Percentiles rank a stretch among this genome's conserved stretches.
Evolutionary conservation across 2,113 vertebrate species (phyloP).

Genomic region (Leucoraja erinaceus): DNA sequence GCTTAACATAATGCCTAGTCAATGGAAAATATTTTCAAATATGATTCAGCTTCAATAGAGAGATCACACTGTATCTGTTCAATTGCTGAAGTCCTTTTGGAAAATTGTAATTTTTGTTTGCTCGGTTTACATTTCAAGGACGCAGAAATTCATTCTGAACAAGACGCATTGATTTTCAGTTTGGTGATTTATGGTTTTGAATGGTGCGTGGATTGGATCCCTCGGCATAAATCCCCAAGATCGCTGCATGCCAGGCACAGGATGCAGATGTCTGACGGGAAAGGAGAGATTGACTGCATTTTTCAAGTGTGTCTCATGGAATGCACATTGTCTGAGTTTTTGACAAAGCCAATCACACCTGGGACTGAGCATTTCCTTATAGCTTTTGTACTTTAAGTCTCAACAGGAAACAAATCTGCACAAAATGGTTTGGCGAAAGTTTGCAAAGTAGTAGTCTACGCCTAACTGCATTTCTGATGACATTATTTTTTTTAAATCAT

Average conservation of each 20-base stretch:
- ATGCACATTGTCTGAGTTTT: neutral
- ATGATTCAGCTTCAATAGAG: constrained; percentile 42
- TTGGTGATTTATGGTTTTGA: constrained; percentile 62
- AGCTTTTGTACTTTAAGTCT: too few species aligned
- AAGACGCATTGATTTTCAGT: constrained; percentile 61
- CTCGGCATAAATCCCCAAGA: neutral
- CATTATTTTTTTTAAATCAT: too few species aligned
- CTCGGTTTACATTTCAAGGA: constrained; percentile 59
- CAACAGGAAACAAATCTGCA: too few species aligned
- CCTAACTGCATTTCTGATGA: too few species aligned
- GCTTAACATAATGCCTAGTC: constrained; percentile 49
- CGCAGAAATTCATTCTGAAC: constrained; percentile 52
- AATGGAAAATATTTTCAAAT: constrained; percentile 48
- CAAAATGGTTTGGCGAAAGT: too few species aligned
- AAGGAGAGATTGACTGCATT: too few species aligned
- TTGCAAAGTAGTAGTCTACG: too few species aligned
- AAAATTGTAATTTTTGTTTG: constrained; percentile 56
- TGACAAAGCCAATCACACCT: too few species aligned
- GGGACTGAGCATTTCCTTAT: too few species aligned
- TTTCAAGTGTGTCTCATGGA: too few species aligned
- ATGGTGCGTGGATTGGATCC: constrained; percentile 45
- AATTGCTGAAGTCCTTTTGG: constrained; percentile 50
- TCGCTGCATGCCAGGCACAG: neutral
- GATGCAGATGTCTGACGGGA: too few species aligned
- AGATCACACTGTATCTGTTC: constrained; percentile 44